These are phyloP conservation scores for Amphipyra tragopoginis DNA, from an alignment of 2,888 invertebrate genomes.

Conservation along the genomic window DNA sequence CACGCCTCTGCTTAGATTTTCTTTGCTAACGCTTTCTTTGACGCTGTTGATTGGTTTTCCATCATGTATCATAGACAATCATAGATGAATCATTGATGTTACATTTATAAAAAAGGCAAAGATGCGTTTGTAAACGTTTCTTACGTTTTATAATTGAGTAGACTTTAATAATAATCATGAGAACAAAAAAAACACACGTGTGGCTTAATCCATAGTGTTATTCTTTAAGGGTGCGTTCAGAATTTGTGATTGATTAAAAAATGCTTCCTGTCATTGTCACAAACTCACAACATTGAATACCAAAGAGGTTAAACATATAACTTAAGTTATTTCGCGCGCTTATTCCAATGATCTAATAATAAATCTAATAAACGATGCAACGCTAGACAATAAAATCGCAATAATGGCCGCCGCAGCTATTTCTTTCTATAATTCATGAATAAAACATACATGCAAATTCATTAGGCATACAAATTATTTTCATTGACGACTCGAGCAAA, in stretches of 20 bases:
- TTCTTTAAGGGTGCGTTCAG: conserved; percentile 6
- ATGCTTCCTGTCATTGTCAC: conserved; percentile 36
- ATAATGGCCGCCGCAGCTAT: conserved; percentile 17
- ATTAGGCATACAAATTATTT: conserved; percentile 58
- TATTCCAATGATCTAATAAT: conserved; percentile 37
- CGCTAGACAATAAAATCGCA: conserved; percentile 33
- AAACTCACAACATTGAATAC: conserved; percentile 19
- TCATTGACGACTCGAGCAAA: conserved; percentile 35
- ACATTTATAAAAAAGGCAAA: too few species aligned
- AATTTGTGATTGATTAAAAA: conserved; percentile 28
- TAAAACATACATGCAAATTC: conserved; percentile 28
- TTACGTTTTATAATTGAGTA: too few species aligned
- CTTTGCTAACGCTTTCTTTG: conserved; percentile 36
- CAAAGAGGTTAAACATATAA: conserved; percentile 37
- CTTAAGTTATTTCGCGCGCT: conserved; percentile 28
- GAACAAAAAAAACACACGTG: too few species aligned
- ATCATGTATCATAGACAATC: conserved; percentile 8
- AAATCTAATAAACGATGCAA: conserved; percentile 31
- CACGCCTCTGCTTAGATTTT: conserved; percentile 41
- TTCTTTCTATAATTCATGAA: conserved; percentile 44
- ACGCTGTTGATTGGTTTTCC: conserved; percentile 28
- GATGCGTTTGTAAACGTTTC: too few species aligned
- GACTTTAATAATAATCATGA: too few species aligned
- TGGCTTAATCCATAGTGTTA: too few species aligned
- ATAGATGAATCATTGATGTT: too few species aligned